A percentile compares a stretch with the other conserved stretches of the same genome.
Evolutionary conservation across 1,140 invertebrate species (phyloP).

Genomic region (Leucophenga varia): DNA sequence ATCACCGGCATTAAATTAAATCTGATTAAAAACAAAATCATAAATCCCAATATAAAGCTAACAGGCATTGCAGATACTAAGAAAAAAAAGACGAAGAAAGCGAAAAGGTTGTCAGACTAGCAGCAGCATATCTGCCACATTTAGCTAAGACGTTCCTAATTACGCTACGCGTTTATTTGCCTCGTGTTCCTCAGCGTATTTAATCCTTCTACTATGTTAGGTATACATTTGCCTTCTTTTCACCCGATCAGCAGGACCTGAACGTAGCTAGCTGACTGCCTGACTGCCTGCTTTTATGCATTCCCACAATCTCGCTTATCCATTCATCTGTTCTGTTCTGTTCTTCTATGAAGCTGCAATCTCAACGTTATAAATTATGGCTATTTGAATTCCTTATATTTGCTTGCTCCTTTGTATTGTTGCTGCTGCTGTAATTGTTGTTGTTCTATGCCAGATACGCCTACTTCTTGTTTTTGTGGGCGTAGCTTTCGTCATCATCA

Average conservation of each 20-base stretch:
- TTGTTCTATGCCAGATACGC: too few relatives aligned
- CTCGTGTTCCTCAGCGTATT: too few relatives aligned
- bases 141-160: slow-evolving; percentile 9
- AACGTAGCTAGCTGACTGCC: slow-evolving; percentile 3
- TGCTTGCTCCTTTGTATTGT: slow-evolving; percentile 9
- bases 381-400: slow-evolving; percentile 47
- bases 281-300: not conserved
- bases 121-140: slow-evolving; percentile 23
- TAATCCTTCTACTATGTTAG: slow-evolving; percentile 31
- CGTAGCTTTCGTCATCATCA: too few relatives aligned
- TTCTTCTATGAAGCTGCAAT: slow-evolving; percentile 35
- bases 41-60: slow-evolving; percentile 45
- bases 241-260: slow-evolving; percentile 4
- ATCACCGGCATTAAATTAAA: slow-evolving; percentile 38
- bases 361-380: slow-evolving; percentile 46
- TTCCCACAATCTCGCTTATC: slow-evolving; percentile 26
- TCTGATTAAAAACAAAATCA: slow-evolving; percentile 39
- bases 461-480: too few relatives aligned
- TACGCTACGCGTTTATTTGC: not conserved
- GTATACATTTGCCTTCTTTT: too few relatives aligned
- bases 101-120: too few relatives aligned
- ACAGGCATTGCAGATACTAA: too few relatives aligned
- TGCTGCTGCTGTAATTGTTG: slow-evolving; percentile 4
- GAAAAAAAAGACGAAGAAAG: too few relatives aligned
- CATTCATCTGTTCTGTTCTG: slow-evolving; percentile 2